These are phyloP conservation scores for Ariolimax columbianus DNA, from an alignment of 2,888 invertebrate species.

Conservation along the genomic window DNA sequence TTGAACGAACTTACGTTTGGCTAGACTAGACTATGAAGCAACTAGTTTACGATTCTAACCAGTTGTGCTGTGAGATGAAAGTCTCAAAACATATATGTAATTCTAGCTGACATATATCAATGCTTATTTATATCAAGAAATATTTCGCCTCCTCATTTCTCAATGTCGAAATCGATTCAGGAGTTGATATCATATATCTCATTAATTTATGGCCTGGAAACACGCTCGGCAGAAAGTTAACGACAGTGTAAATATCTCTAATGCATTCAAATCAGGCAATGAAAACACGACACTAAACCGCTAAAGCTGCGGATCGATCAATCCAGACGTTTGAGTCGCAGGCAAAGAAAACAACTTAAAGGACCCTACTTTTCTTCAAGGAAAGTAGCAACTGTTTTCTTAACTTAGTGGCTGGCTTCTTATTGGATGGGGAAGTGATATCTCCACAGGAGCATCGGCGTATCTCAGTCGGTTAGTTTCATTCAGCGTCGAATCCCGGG, in stretches of 20 bases:
- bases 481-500: neutral
- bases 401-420: slow-evolving; percentile 29
- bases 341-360: slow-evolving; percentile 28
- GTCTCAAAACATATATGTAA: too few species aligned
- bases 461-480: slow-evolving; percentile 9
- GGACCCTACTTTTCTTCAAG: slow-evolving; percentile 26
- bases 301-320: slow-evolving; percentile 30
- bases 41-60: too few species aligned
- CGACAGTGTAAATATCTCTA: slow-evolving; percentile 45
- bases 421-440: neutral
- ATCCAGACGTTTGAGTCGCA: slow-evolving; percentile 36
- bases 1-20: too few species aligned
- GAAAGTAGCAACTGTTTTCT: slow-evolving; percentile 39
- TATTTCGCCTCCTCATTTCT: neutral
- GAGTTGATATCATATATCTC: slow-evolving; percentile 41
- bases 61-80: too few species aligned
- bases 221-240: slow-evolving; percentile 36
- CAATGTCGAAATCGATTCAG: slow-evolving; percentile 21
- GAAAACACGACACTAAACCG: slow-evolving; percentile 32
- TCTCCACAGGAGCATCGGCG: slow-evolving; percentile 8
- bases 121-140: neutral
- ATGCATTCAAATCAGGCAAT: slow-evolving; percentile 50
- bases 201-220: slow-evolving; percentile 39
- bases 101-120: neutral
- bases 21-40: too few species aligned